A percentile compares a stretch with the other conserved stretches of the same genome.
Conservation (phyloP, 2,113 vertebrate genomes). For the Chaetodon auriga region DNA sequence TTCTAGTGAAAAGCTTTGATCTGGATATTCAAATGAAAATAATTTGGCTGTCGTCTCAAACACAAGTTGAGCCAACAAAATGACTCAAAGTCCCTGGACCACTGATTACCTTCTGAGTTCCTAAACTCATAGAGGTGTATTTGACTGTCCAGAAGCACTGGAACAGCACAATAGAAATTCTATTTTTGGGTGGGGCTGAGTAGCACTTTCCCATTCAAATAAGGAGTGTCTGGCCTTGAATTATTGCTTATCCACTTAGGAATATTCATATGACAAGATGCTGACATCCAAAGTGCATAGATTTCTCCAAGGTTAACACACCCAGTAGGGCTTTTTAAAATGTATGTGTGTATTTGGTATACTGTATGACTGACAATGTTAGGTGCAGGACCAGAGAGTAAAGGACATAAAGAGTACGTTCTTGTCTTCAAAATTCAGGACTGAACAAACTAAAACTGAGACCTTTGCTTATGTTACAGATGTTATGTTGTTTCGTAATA, state of each 20-base stretch:
- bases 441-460: background rate
- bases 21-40: background rate
- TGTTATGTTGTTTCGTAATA: background rate
- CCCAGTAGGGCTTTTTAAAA: constrained; percentile 18
- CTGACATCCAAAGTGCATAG: constrained; percentile 21
- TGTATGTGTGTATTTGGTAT: background rate
- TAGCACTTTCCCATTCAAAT: constrained; percentile 18
- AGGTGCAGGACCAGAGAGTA: background rate
- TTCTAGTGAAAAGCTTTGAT: background rate
- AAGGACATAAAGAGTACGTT: background rate
- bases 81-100: background rate
- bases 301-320: constrained; percentile 37
- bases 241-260: constrained; percentile 36
- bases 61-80: background rate
- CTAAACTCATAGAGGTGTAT: background rate
- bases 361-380: background rate
- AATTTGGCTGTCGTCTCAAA: background rate
- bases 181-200: background rate
- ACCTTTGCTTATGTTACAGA: background rate
- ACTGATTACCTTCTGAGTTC: background rate
- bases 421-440: background rate
- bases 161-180: constrained; percentile 1
- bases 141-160: background rate
- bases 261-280: constrained; percentile 42
- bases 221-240: constrained; percentile 33